phyloP scores from a whole-genome alignment of 2,888 invertebrate genomes.

The Alsophila aescularia region DNA sequence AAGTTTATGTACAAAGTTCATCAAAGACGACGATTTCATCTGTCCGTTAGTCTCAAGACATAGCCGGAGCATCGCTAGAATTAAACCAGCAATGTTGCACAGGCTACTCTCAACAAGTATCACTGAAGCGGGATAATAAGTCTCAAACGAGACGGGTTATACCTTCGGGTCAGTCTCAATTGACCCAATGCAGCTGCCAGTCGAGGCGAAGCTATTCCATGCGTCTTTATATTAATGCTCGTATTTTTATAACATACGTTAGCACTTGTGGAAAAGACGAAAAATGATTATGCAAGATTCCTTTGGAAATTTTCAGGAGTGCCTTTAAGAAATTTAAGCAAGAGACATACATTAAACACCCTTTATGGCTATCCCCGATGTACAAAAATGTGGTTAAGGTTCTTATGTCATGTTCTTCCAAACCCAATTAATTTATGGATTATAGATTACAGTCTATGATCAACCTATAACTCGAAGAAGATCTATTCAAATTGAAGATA shows the following conservation, averaged over 20 bases:
- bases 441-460: too few species aligned
- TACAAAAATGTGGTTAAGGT: too few species aligned
- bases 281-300: too few species aligned
- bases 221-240: conserved; percentile 56
- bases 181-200: conserved; percentile 76
- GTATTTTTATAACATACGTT: conserved; percentile 37
- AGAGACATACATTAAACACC: too few species aligned
- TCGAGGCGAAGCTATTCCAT: conserved; percentile 62
- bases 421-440: too few species aligned
- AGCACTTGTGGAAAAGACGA: neutral
- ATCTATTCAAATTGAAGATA: too few species aligned
- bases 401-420: too few species aligned
- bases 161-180: conserved; percentile 75
- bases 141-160: conserved; percentile 59
- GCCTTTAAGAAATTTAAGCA: too few species aligned
- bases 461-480: too few species aligned
- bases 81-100: conserved; percentile 46
- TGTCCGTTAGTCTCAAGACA: conserved; percentile 50
- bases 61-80: conserved; percentile 36
- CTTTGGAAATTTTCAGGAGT: too few species aligned
- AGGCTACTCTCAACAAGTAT: conserved; percentile 34
- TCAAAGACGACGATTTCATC: conserved; percentile 41
- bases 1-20: neutral
- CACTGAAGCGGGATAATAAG: conserved; percentile 29
- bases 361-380: too few species aligned